phyloP scores from a whole-genome alignment of 2,888 invertebrate species.

The Hypena proboscidalis region DNA sequence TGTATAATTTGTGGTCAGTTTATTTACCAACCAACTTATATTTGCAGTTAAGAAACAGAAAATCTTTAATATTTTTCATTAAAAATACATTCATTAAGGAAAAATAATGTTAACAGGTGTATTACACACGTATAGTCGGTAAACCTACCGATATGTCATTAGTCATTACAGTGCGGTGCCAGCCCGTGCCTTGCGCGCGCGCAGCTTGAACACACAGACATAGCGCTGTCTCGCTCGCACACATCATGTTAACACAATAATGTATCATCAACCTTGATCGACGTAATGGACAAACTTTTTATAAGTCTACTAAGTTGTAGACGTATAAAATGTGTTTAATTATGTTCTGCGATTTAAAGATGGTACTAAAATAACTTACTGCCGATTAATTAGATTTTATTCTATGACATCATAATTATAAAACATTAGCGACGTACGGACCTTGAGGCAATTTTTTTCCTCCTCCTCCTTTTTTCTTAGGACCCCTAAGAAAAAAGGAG shows the following conservation, averaged over 20 bases:
- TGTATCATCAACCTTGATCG: slow-evolving; percentile 43
- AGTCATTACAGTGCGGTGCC: slow-evolving; percentile 58
- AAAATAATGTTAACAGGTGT: slow-evolving; percentile 35
- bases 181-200: slow-evolving; percentile 66
- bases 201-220: slow-evolving; percentile 25
- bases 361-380: too few relatives aligned
- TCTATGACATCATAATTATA: too few relatives aligned
- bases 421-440: too few relatives aligned
- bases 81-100: slow-evolving; percentile 19
- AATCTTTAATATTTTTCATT: slow-evolving; percentile 14
- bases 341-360: too few relatives aligned
- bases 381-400: too few relatives aligned
- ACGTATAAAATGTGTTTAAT: too few relatives aligned
- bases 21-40: slow-evolving; percentile 29
- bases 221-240: slow-evolving; percentile 34
- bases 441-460: too few relatives aligned
- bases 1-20: slow-evolving; percentile 39
- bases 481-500: too few relatives aligned
- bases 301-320: slow-evolving; percentile 36
- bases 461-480: too few relatives aligned
- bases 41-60: slow-evolving; percentile 25
- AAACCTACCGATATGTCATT: slow-evolving; percentile 42
- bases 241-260: slow-evolving; percentile 42
- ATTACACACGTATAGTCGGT: too few relatives aligned
- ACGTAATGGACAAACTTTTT: slow-evolving; percentile 38